A percentile compares a stretch with the other conserved stretches of the same genome.
phyloP scores from a whole-genome alignment of 1,140 invertebrate species.

The Drosophila littoralis region DNA sequence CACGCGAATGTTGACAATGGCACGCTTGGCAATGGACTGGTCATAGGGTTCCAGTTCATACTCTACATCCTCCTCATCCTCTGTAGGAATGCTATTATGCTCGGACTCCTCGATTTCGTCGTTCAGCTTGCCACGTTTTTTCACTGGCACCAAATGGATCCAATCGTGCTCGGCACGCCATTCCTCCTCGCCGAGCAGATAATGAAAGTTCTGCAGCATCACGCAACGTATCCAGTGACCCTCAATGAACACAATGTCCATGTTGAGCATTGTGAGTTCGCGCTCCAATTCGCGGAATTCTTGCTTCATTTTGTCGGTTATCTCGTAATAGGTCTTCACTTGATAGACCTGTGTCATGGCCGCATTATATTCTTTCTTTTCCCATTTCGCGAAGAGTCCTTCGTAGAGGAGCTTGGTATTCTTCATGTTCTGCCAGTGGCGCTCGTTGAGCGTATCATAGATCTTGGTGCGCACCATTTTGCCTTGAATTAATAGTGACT shows the following conservation, averaged over 20 bases:
- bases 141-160: slow-evolving; percentile 65
- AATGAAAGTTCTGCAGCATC: slow-evolving; percentile 82
- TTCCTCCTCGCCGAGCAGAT: slow-evolving; percentile 74
- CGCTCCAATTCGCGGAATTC: slow-evolving; percentile 68
- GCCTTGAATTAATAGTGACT: slow-evolving; percentile 76
- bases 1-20: slow-evolving; percentile 70
- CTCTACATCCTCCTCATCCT: slow-evolving; percentile 23
- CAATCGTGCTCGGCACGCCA: slow-evolving; percentile 78
- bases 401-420: slow-evolving; percentile 67
- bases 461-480: slow-evolving; percentile 79
- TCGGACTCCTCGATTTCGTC: not conserved
- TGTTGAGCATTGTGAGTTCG: slow-evolving; percentile 72
- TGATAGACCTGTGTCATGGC: slow-evolving; percentile 74
- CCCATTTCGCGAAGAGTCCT: slow-evolving; percentile 75
- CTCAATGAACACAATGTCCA: slow-evolving; percentile 82
- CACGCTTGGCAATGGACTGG: slow-evolving; percentile 71
- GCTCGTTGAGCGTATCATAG: slow-evolving; percentile 76
- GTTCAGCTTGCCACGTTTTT: slow-evolving; percentile 2
- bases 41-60: slow-evolving; percentile 61
- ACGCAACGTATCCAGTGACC: slow-evolving; percentile 77
- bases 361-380: slow-evolving; percentile 78
- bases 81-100: not conserved
- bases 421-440: slow-evolving; percentile 73
- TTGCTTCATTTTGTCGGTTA: slow-evolving; percentile 65
- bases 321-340: slow-evolving; percentile 77